These are phyloP conservation scores for Bubo scandiacus DNA, from an alignment of 2,113 vertebrate genomes.

Conservation along the genomic window DNA sequence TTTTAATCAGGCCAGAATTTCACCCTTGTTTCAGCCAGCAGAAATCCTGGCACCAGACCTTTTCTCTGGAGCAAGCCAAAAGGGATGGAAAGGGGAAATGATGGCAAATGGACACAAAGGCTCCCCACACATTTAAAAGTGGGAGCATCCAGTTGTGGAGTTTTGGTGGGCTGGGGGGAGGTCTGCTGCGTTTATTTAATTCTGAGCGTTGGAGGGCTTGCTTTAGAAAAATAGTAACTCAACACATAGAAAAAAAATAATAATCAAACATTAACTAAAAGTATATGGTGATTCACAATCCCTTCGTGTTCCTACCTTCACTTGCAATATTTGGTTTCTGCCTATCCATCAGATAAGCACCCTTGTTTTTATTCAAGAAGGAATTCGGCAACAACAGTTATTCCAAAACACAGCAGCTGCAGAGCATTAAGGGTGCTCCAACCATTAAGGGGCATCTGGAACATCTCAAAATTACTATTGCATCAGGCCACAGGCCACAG, in stretches of 20 bases:
- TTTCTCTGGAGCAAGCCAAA: conserved; percentile 9
- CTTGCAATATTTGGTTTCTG: neutral
- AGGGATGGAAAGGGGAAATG: neutral
- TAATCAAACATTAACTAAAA: neutral
- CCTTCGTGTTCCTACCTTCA: neutral
- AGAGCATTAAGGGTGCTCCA: conserved; percentile 23
- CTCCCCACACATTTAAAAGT: neutral
- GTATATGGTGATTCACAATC: neutral
- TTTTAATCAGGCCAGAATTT: conserved; percentile 39
- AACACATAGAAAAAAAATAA: neutral
- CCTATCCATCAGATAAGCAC: neutral
- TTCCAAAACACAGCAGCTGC: conserved; percentile 40
- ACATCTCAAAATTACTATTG: conserved; percentile 44
- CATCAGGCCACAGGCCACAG: conserved; percentile 2
- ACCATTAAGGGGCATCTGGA: conserved; percentile 49
- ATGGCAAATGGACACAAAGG: neutral
- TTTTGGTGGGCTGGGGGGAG: neutral
- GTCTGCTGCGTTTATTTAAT: neutral
- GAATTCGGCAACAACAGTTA: neutral
- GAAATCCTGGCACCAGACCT: conserved; percentile 25
- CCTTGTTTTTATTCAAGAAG: conserved; percentile 1
- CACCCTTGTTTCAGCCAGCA: conserved; percentile 32
- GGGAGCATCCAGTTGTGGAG: neutral
- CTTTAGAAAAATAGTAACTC: neutral
- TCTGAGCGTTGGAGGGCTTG: neutral